Evolutionary conservation across 2,113 vertebrate genomes (phyloP).

Genomic region (Elgaria multicarinata): DNA sequence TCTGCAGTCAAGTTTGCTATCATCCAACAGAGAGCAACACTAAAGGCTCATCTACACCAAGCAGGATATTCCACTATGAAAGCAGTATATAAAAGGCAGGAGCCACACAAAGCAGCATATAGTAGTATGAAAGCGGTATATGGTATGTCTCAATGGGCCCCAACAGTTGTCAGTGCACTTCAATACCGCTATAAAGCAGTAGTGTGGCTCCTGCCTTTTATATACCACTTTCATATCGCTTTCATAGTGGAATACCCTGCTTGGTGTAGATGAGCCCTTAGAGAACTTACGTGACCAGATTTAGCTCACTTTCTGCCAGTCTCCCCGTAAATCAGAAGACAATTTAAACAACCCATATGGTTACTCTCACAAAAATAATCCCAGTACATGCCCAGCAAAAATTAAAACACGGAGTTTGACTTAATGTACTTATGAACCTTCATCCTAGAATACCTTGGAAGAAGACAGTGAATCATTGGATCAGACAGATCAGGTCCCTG

Average conservation of each 20-base stretch:
- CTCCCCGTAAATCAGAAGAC: conserved; percentile 70
- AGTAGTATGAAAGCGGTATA: too few relatives aligned
- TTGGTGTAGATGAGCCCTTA: too few relatives aligned
- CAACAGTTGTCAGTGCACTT: too few relatives aligned
- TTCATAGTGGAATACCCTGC: too few relatives aligned
- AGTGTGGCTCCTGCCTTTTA: too few relatives aligned
- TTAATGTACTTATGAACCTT: conserved; percentile 68
- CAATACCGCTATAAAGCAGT: too few relatives aligned
- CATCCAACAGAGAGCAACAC: conserved; percentile 48
- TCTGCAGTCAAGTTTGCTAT: not conserved
- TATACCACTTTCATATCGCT: too few relatives aligned
- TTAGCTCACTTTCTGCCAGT: conserved; percentile 53
- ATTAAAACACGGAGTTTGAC: conserved; percentile 77
- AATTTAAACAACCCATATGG: conserved; percentile 69
- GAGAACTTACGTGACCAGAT: conserved; percentile 55
- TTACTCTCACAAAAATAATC: conserved; percentile 61
- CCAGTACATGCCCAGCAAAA: conserved; percentile 74
- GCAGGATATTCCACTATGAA: too few relatives aligned
- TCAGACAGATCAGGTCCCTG: conserved; percentile 52
- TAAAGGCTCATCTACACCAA: too few relatives aligned
- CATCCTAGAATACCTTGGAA: conserved; percentile 63
- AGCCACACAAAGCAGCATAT: too few relatives aligned
- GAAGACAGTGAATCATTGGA: conserved; percentile 62
- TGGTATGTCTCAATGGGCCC: too few relatives aligned
- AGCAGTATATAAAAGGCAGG: too few relatives aligned